Conservation (phyloP, 2,888 invertebrate species). For the Hermaeophaga mercurialis region DNA sequence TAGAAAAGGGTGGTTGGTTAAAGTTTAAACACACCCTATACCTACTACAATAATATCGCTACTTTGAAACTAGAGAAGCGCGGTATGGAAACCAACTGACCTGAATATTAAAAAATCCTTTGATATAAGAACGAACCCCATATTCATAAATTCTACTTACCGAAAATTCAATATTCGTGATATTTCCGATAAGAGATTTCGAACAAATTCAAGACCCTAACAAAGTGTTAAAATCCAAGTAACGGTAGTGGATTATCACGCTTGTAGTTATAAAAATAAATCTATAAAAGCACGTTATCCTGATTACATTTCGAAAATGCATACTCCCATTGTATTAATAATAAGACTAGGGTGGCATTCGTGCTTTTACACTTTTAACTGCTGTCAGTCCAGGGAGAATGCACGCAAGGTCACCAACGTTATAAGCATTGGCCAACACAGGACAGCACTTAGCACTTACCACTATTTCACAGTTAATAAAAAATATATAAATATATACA, state of each 20-base stretch:
- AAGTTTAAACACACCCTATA: too few relatives aligned
- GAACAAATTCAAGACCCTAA: not conserved
- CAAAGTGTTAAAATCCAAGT: slow-evolving; percentile 15
- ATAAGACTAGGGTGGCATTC: slow-evolving; percentile 11
- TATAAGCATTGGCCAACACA: not conserved
- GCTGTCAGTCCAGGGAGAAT: not conserved
- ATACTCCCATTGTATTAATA: slow-evolving; percentile 10
- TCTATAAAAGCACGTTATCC: slow-evolving; percentile 12
- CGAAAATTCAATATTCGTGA: not conserved
- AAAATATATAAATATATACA: too few relatives aligned
- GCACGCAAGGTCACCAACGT: slow-evolving; percentile 7
- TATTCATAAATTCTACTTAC: too few relatives aligned
- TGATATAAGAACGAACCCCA: too few relatives aligned
- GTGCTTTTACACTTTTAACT: slow-evolving; percentile 12
- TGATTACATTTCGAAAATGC: slow-evolving; percentile 18
- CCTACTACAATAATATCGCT: too few relatives aligned
- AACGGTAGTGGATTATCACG: slow-evolving; percentile 11
- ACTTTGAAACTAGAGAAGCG: too few relatives aligned
- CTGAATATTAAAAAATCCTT: too few relatives aligned
- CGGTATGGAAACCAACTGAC: too few relatives aligned
- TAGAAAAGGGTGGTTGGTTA: too few relatives aligned
- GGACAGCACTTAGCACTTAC: not conserved
- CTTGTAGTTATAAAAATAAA: slow-evolving; percentile 22
- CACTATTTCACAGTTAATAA: too few relatives aligned
- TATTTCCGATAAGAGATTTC: not conserved